Evolutionary conservation across 2,888 invertebrate genomes (phyloP), one percentile per base, ranked within the genome.

Genomic region (Nematopogon swammerdamellus): DNA sequence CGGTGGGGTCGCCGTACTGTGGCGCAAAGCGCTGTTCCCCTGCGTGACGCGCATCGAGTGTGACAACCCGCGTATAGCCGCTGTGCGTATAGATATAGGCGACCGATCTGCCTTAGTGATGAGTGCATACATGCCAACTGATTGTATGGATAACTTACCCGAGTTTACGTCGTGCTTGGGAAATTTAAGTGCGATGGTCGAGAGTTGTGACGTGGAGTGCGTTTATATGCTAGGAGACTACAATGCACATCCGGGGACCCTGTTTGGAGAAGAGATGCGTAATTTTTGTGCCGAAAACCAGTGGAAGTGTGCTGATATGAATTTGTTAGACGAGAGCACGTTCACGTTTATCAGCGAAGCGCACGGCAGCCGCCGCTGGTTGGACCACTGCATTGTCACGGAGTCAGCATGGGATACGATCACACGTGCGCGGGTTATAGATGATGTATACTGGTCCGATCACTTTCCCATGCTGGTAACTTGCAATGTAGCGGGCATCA

Each of bases 141-240:
- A 43, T n/a, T 25, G 19, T 44, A 16, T 1, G 18, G 49, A 43
- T 19, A 47, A 42, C 18, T 19, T 25, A n/a, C 19, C 48, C 3
- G 19, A 46, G 18, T 53, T 53, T 30, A 46, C 50, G 1, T 19
- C 43, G 3, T 50, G 50, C 42, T 17, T 54, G 16, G 25, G 53
- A 36, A 45, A 30, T 19, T 44, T 54, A 3, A 29, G 44, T 49
- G 47, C 52, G 2, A 51, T 54, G 16, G 46, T 52, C 8, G 49
- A 54, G n/a, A 48, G 42, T 11, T 25, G n/a, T 19, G 44, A 49
- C 25, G 30, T 48, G 1, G 53, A 53, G 17, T 44, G 49, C 0
- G 52, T 48, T 2, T 52, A 30, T 42, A 49, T 53, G n/a, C 19
- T 53, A 1, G 52, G 52, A 2, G 52, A 52, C 43, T 52, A 45